Percentiles rank a stretch among this genome's conserved stretches.
These are phyloP conservation scores for Rhinogobius similis DNA, from an alignment of 2,113 vertebrate genomes.

Conservation along the genomic window DNA sequence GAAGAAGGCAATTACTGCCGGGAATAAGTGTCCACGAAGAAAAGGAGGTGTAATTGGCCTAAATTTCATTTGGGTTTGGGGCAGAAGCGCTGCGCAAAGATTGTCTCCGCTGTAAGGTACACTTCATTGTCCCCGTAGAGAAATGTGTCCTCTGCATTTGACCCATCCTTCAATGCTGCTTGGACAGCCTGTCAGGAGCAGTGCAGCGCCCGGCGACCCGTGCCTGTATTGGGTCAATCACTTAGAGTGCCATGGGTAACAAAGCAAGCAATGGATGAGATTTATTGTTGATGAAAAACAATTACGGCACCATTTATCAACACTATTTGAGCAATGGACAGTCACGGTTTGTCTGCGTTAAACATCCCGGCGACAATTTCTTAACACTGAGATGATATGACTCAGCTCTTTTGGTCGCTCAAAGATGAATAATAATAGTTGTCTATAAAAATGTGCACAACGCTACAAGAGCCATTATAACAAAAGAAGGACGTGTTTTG, in stretches of 20 bases:
- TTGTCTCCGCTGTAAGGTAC: no score
- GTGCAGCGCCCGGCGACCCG: no score
- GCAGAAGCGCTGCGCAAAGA: constrained; percentile 40
- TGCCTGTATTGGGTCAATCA: no score
- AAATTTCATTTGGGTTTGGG: constrained; percentile 28
- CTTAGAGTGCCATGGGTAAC: no score
- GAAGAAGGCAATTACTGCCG: constrained; percentile 17
- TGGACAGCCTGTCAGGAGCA: no score
- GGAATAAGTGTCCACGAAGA: constrained; percentile 16
- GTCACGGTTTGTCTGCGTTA: background rate
- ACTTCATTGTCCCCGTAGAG: no score
- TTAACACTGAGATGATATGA: background rate
- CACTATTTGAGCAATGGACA: constrained; percentile 82
- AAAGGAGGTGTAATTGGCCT: constrained; percentile 1
- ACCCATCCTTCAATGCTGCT: no score
- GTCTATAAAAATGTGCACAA: background rate
- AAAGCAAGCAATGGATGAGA: constrained; percentile 20
- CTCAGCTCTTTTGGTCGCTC: background rate
- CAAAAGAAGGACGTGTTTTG: background rate
- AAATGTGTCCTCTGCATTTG: no score
- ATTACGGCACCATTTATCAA: constrained; percentile 72
- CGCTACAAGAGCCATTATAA: background rate
- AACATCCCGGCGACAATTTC: background rate
- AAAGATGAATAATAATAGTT: background rate
- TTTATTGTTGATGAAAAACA: no score